Evolutionary conservation across 2,888 invertebrate genomes (phyloP).

Genomic region (Mycogona germanica): DNA sequence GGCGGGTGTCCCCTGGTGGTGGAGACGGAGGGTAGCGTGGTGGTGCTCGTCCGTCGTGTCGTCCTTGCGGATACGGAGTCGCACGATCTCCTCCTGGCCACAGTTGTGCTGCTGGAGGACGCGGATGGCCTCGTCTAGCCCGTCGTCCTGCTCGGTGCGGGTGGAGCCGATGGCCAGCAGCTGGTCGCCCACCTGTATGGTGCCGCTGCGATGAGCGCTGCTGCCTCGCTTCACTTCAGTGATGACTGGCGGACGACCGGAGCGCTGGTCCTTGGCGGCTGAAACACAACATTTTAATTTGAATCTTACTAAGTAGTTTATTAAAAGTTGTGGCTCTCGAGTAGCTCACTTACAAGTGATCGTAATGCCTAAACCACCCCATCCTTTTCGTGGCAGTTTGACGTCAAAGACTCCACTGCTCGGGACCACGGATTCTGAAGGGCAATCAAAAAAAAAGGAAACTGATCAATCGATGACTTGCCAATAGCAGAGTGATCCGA

Average conservation of each 20-base stretch:
- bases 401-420: constrained; percentile 84
- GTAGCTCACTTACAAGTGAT: constrained; percentile 57
- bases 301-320: not conserved
- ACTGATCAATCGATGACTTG: not conserved
- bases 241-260: constrained; percentile 56
- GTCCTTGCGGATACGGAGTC: constrained; percentile 39
- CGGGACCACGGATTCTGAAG: constrained; percentile 68
- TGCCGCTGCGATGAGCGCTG: constrained; percentile 78
- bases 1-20: not conserved
- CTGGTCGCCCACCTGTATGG: constrained; percentile 72
- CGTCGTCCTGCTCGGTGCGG: constrained; percentile 56
- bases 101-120: constrained; percentile 32
- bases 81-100: constrained; percentile 39
- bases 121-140: constrained; percentile 46
- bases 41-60: constrained; percentile 27
- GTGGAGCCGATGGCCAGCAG: constrained; percentile 77
- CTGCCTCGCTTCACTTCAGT: constrained; percentile 83
- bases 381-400: constrained; percentile 57
- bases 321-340: not conserved
- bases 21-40: not conserved
- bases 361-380: constrained; percentile 80
- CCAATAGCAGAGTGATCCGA: not conserved
- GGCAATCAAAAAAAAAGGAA: not conserved
- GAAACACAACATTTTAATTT: too few relatives aligned
- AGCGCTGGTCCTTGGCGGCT: constrained; percentile 6